Conservation (phyloP, 2,797 vertebrate species). For the Antennarius maculatus region DNA sequence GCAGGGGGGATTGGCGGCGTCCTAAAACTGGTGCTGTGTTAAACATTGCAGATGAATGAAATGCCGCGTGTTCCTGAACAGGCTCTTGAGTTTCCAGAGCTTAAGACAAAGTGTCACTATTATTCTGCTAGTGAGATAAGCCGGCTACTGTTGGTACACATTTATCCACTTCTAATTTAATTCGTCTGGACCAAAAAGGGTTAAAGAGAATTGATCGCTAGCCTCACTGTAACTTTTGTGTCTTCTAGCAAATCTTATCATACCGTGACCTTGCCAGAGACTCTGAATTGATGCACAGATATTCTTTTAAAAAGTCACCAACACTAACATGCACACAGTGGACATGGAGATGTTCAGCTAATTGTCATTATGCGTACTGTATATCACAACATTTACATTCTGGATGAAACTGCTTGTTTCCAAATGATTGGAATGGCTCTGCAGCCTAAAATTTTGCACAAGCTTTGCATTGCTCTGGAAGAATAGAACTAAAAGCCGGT, state of each 20-base stretch:
- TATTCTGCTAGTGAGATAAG: conserved; percentile 15
- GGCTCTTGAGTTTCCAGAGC: conserved; percentile 26
- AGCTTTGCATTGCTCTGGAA: too few relatives aligned
- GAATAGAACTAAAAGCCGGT: too few relatives aligned
- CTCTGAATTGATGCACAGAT: too few relatives aligned
- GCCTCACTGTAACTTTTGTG: background rate
- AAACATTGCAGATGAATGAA: conserved; percentile 66
- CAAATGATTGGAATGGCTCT: too few relatives aligned
- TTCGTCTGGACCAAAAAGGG: conserved; percentile 6
- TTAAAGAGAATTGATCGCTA: background rate
- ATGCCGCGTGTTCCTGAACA: conserved; percentile 59
- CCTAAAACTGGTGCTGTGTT: conserved; percentile 70
- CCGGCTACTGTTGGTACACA: background rate
- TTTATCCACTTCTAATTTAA: background rate
- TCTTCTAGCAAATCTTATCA: background rate
- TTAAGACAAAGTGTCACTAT: conserved; percentile 12
- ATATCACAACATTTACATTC: too few relatives aligned
- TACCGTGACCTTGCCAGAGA: too few relatives aligned
- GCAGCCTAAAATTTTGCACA: too few relatives aligned
- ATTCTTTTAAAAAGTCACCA: too few relatives aligned
- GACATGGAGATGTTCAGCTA: too few relatives aligned
- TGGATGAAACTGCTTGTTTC: too few relatives aligned
- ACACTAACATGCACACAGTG: too few relatives aligned
- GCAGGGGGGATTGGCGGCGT: conserved; percentile 25
- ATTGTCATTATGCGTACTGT: too few relatives aligned